These are phyloP conservation scores for Crossocerus cetratus DNA, from an alignment of 2,888 invertebrate genomes.

Conservation along the genomic window DNA sequence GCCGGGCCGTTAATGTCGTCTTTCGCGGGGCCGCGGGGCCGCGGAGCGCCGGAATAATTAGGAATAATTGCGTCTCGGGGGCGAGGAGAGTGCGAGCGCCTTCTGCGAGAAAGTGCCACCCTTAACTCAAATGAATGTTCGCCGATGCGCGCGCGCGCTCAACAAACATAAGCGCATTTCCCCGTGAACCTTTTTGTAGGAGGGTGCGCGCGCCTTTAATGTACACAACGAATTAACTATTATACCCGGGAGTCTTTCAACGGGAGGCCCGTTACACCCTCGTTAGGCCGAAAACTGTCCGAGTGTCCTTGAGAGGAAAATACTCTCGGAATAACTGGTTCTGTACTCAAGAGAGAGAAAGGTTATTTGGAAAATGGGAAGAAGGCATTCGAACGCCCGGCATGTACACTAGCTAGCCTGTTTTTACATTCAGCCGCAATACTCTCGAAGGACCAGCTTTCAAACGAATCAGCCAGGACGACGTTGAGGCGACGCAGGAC, in stretches of 20 bases:
- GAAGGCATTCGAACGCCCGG: too few relatives aligned
- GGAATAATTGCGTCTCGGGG: constrained; percentile 60
- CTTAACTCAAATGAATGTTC: constrained; percentile 59
- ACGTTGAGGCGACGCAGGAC: constrained; percentile 19
- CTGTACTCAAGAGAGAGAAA: too few relatives aligned
- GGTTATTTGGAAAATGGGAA: too few relatives aligned
- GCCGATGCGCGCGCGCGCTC: constrained; percentile 3
- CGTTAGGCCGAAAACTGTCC: too few relatives aligned
- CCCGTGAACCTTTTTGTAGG: not conserved
- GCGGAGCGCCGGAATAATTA: constrained; percentile 35
- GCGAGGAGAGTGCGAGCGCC: constrained; percentile 47
- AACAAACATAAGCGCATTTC: not conserved
- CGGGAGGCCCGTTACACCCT: too few relatives aligned
- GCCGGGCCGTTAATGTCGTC: constrained; percentile 18
- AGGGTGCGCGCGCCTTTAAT: not conserved
- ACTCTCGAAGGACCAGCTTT: constrained; percentile 9
- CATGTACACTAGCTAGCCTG: too few relatives aligned
- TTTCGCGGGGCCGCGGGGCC: constrained; percentile 5
- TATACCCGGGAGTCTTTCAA: not conserved
- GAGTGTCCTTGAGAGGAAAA: too few relatives aligned
- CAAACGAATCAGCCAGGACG: constrained; percentile 46
- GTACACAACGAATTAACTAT: not conserved
- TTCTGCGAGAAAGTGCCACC: constrained; percentile 37
- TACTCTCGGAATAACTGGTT: too few relatives aligned
- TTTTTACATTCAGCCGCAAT: too few relatives aligned